These are phyloP conservation scores for Poecilia gillii DNA, from an alignment of 2,797 vertebrate genomes.

Conservation along the genomic window DNA sequence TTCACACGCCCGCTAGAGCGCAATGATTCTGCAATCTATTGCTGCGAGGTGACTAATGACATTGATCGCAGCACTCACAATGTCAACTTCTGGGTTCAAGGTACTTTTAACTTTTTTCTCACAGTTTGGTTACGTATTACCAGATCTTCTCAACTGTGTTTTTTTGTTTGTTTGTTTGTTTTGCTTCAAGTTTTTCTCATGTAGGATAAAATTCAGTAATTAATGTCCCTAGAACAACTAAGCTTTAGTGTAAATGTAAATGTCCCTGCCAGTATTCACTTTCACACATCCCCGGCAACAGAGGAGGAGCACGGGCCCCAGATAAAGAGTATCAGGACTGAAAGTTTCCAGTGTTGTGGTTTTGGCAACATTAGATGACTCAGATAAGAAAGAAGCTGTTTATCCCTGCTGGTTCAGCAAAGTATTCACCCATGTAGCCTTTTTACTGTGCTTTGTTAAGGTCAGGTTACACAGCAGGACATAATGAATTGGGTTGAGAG, in stretches of 20 bases:
- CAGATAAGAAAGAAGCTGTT: constrained; percentile 61
- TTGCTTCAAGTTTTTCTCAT: constrained; percentile 28
- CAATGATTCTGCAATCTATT: constrained; percentile 93
- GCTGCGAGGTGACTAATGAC: constrained; percentile 91
- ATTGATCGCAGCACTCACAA: constrained; percentile 87
- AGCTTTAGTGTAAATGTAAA: constrained; percentile 52
- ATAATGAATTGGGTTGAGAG: constrained; percentile 48
- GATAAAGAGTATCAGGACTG: constrained; percentile 67
- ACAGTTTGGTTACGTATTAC: constrained; percentile 10
- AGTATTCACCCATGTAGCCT: constrained; percentile 38
- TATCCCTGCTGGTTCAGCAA: constrained; percentile 52
- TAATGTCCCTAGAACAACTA: constrained; percentile 35
- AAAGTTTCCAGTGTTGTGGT: constrained; percentile 67
- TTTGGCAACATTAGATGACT: constrained; percentile 71
- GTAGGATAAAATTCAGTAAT: constrained; percentile 42
- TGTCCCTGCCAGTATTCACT: constrained; percentile 60
- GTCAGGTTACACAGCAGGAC: constrained; percentile 58
- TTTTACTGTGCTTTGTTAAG: constrained; percentile 57
- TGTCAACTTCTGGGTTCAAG: constrained; percentile 89
- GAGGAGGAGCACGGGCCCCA: constrained; percentile 48
- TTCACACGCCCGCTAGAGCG: constrained; percentile 89
- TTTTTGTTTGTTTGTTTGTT: too few relatives aligned
- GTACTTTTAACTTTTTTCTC: constrained; percentile 68
- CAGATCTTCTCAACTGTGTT: background rate
- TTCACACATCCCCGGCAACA: constrained; percentile 74